Evolutionary conservation across 2,797 vertebrate species (phyloP), one percentile per base, ranked within the genome.

Genomic region (Hemibagrus guttatus): DNA sequence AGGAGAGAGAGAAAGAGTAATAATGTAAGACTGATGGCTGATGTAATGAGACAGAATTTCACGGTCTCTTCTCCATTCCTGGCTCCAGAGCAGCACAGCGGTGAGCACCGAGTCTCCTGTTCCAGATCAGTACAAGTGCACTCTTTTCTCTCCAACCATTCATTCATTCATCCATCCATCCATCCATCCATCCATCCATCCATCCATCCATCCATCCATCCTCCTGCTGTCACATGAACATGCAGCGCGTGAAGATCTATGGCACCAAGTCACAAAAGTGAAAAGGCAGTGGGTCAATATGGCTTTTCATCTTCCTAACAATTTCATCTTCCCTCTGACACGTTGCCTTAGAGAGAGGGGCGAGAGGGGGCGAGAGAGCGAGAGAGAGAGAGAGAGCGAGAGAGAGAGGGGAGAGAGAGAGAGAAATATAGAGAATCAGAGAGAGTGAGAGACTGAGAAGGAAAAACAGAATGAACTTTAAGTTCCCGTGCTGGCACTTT

Each of bases 261-360:
- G 54, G 86, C 74, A 85, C 80, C 23, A 42, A 35, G 75, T 78
- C 74, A 87, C 84, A 86, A 89, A 86, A 68, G 81, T 28, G 64
- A 79, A 88, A 68, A 58, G 3, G 64, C 85, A 68, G 75, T 3
- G 4, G 78, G 81, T 90, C 86, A 83, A 86, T 90, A 84, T 23
- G 64, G 58, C 82, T 83, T 86, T 89, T 85, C 76, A 88, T 88
- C 82, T 80, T 83, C 78, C 69, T 87, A 82, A 89, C 81, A 82
- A 90, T 85, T 85, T 85, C 72, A 87, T 85, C 84, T 81, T 85
- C 66, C 28, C 56, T 72, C 42, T 85, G 49, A 69, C 26, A 61
- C 59, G 23, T 52, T 84, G 63, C 80, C 61, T 49, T 75, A 5
- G 16, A 58, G 23, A 64, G 8, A 84, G n/a, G n/a, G n/a, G n/a